phyloP scores from a whole-genome alignment of 2,888 invertebrate genomes.

The Sarcophaga carnaria region DNA sequence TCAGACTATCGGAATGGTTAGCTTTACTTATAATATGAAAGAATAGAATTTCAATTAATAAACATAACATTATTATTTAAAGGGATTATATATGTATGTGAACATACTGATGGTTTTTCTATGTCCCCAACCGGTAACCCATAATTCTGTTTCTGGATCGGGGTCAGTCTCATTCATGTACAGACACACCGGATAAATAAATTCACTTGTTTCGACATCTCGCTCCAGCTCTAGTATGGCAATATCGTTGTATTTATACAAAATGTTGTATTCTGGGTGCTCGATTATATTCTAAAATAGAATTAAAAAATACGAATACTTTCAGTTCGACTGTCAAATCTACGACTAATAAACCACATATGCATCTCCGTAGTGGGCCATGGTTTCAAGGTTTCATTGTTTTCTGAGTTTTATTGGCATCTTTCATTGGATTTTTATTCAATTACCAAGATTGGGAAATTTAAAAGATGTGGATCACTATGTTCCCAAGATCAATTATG shows the following conservation, averaged over 20 bases:
- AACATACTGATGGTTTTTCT: slow-evolving; percentile 75
- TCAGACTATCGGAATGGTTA: slow-evolving; percentile 72
- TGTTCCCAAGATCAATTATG: too few species aligned
- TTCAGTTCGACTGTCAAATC: too few species aligned
- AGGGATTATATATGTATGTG: too few species aligned
- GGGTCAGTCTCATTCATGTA: slow-evolving; percentile 74
- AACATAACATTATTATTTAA: background rate
- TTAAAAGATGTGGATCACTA: too few species aligned
- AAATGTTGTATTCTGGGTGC: slow-evolving; percentile 74
- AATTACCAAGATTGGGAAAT: too few species aligned
- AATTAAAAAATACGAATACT: background rate
- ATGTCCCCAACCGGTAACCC: slow-evolving; percentile 78
- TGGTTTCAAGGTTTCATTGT: too few species aligned
- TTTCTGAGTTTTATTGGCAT: too few species aligned
- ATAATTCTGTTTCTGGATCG: slow-evolving; percentile 68
- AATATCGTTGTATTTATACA: slow-evolving; percentile 76
- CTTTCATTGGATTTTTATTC: too few species aligned
- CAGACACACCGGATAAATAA: slow-evolving; percentile 75
- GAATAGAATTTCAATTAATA: too few species aligned
- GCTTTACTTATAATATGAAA: slow-evolving; percentile 39
- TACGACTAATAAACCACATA: too few species aligned
- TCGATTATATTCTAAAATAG: slow-evolving; percentile 72
- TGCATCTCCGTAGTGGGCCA: too few species aligned
- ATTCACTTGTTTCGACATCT: slow-evolving; percentile 62
- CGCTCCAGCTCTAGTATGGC: slow-evolving; percentile 74